Evolutionary conservation across 2,113 vertebrate genomes (phyloP), one percentile per base, ranked within the genome.

Genomic region (Melanerpes formicivorus): DNA sequence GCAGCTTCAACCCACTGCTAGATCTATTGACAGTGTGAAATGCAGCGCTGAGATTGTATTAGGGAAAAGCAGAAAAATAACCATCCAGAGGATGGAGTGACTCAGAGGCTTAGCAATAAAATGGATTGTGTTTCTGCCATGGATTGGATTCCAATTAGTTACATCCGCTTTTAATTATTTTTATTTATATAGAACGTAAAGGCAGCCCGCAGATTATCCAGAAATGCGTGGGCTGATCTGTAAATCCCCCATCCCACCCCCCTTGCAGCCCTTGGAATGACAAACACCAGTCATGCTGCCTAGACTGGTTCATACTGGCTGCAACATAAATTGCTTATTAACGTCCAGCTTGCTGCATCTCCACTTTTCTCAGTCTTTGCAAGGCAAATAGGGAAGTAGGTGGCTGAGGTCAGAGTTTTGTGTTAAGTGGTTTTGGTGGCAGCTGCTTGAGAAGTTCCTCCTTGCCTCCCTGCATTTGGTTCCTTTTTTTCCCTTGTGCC

Each of bases 101-200:
- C 90, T 95, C 85, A 85, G 79, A 90, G 87, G 72, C 85, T 5
- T 93, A 82, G 87, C 87, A 93, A 67, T 66, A 42, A 89, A 69
- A 83, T 64, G 85, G 85, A 91, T 95, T 69, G 6, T 42, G 65
- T 94, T 95, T 60, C 91, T 83, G 84, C 85, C 2, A 0, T 71
- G 90, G 85, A 90, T 59, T 67, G 65, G 76, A 54, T 80, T 93
- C 60, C 92, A 93, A 90, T 91, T 87, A 95, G 85, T 88, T 93
- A 37, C 85, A 91, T 91, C 91, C 91, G 1, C 87, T 94, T 90
- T 88, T 82, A 87, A 85, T 95, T 87, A 63, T 76, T 93, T 37
- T 79, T 89, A 80, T 93, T 95, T 91, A 64, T 64, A 67, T 73
- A 90, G 85, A 94, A 93, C 46, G n/a, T 91, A 83, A 89, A 93